phyloP scores from a whole-genome alignment of 2,113 vertebrate species.

The Rana temporaria region DNA sequence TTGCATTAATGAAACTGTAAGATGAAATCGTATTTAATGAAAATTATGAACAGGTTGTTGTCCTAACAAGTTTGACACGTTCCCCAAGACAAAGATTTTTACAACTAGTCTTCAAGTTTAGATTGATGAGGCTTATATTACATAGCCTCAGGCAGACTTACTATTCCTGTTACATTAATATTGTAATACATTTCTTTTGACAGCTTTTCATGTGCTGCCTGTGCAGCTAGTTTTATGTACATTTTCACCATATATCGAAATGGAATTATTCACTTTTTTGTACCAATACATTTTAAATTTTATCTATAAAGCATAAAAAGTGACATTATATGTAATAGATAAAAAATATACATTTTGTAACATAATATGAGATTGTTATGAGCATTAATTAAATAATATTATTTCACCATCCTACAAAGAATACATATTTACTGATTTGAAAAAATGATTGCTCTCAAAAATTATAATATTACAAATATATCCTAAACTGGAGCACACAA shows the following conservation, averaged over 20 bases:
- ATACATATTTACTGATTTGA: no score
- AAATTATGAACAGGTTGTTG: neutral
- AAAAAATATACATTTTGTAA: no score
- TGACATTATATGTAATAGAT: no score
- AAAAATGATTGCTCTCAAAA: no score
- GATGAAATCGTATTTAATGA: neutral
- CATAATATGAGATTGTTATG: no score
- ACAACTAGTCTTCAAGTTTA: neutral
- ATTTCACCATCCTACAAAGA: no score
- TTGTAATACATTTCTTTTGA: constrained; percentile 41
- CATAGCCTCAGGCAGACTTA: constrained; percentile 21
- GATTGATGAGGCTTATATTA: constrained; percentile 38
- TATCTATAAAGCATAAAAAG: neutral
- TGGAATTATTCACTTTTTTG: neutral
- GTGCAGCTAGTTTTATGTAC: constrained; percentile 12
- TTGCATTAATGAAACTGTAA: no score
- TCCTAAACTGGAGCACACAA: no score
- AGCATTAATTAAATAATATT: no score
- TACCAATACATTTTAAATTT: neutral
- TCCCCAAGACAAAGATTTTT: neutral
- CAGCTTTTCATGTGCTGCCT: constrained; percentile 28
- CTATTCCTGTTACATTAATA: constrained; percentile 15
- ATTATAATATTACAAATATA: no score
- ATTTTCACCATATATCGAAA: neutral
- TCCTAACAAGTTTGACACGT: constrained; percentile 1